Base-by-base conservation (phyloP, 2,797 vertebrate genomes). In the Amazonetta brasiliensis region DNA sequence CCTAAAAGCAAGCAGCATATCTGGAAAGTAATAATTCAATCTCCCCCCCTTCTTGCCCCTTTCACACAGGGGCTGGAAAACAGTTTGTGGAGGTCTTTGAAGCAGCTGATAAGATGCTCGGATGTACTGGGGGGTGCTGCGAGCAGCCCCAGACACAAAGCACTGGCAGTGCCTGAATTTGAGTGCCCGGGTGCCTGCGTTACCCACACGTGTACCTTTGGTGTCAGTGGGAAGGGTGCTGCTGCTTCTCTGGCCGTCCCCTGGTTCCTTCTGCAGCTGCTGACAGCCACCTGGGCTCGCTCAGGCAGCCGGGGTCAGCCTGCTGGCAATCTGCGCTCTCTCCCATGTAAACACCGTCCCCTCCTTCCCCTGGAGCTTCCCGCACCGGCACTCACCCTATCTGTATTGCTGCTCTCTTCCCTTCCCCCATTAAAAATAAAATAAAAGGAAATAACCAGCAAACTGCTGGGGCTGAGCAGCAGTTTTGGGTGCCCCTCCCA, bases 201-300 rank as follows among this genome's bases (percentile, higher is more conserved):
- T 30, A 22, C 35, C 25, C 13, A 3, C 15, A 8, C 14, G 33
- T 10, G 23, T 50, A 31, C 20, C 8, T 18, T 50, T 28, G 39
- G 62, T 43, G 39, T 64, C 79, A 17, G 33, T 1, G 23, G 46
- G 71, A 84, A 81, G 77, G 66, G 75, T 52, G 31, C 89, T 66
- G 75, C 78, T 94, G 92, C 89, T 85, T 89, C 90, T 91, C 73
- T 58, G 25, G 56, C 84, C 79, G 28, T 92, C 73, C 90, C 60
- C 85, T 84, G 68, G 58, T 87, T 84, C 96, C 68, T 89, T 90
- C 90, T 78, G 78, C 79, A 92, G 94, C 92, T 96, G 94, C 92
- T 95, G 91, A 92, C 58, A 77, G 91, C 95, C 95, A 94, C 94
- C 94, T 96, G 92, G 94, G 92, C 85, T 91, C 67, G 60, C 85